These are phyloP conservation scores for Rhincodon typus DNA, from an alignment of 2,797 vertebrate species.

Conservation along the genomic window DNA sequence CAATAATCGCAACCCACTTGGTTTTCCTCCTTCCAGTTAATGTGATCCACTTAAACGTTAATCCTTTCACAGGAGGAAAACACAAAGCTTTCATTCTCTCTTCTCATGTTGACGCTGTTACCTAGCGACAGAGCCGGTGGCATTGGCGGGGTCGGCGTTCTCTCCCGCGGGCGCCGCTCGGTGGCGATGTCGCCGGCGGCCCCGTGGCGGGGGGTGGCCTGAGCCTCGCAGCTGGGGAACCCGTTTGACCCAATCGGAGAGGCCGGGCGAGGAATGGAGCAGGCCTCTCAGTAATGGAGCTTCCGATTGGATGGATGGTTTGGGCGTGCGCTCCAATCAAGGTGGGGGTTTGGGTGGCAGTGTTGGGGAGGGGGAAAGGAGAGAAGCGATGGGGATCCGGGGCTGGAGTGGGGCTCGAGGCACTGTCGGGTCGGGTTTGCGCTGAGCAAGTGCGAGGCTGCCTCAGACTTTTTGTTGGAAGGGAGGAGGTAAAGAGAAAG, in stretches of 20 bases:
- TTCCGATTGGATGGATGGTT: neutral
- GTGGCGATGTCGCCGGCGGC: neutral
- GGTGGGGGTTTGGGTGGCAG: neutral
- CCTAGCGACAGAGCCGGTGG: neutral
- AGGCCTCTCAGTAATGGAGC: neutral
- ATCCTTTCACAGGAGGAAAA: neutral
- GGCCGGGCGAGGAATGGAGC: neutral
- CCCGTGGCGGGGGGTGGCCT: too few species aligned
- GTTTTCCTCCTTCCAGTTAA: neutral
- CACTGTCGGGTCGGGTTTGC: neutral
- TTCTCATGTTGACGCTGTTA: neutral
- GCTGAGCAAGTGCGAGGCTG: neutral
- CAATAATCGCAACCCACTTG: neutral
- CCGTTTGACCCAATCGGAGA: too few species aligned
- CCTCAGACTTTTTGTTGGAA: neutral
- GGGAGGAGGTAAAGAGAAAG: too few species aligned
- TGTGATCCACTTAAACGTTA: neutral
- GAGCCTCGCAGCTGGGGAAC: neutral
- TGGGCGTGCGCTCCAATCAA: neutral
- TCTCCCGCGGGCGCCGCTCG: neutral
- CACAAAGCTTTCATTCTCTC: neutral
- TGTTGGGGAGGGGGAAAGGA: neutral
- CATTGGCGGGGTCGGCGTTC: neutral
- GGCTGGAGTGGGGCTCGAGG: too few species aligned
- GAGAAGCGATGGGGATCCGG: neutral